phyloP scores from a whole-genome alignment of 2,888 invertebrate species.

The Ormyrus rosae region DNA sequence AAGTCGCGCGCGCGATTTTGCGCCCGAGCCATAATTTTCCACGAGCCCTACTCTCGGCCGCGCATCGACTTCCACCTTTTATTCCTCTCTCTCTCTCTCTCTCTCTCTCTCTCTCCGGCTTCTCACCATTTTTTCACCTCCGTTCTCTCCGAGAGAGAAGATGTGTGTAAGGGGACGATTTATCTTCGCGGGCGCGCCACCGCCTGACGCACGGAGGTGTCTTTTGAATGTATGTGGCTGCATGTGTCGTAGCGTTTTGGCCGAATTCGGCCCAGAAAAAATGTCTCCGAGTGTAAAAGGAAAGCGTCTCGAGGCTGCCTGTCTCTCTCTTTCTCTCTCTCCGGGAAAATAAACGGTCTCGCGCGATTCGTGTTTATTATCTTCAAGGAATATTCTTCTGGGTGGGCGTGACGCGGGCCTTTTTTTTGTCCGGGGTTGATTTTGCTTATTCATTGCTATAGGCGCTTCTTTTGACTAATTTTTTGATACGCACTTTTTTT shows the following conservation, averaged over 20 bases:
- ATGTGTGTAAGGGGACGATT: slow-evolving; percentile 20
- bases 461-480: background rate
- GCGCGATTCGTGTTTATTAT: too few relatives aligned
- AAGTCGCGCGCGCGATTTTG: slow-evolving; percentile 28
- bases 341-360: too few relatives aligned
- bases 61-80: background rate
- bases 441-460: slow-evolving; percentile 5
- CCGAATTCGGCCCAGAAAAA: background rate
- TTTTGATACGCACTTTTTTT: background rate
- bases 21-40: slow-evolving; percentile 34
- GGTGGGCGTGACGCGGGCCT: background rate
- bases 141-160: background rate
- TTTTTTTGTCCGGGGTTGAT: background rate
- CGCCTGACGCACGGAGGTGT: slow-evolving; percentile 27
- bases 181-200: slow-evolving; percentile 30
- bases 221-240: background rate
- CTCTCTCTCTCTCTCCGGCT: background rate
- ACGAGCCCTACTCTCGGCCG: background rate
- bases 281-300: too few relatives aligned
- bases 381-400: too few relatives aligned
- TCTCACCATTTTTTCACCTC: background rate
- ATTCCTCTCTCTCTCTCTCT: background rate
- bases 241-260: background rate
- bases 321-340: too few relatives aligned
- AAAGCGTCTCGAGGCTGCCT: too few relatives aligned